These are phyloP conservation scores for Subacronicta megacephala DNA, from an alignment of 2,888 invertebrate genomes.

Conservation along the genomic window DNA sequence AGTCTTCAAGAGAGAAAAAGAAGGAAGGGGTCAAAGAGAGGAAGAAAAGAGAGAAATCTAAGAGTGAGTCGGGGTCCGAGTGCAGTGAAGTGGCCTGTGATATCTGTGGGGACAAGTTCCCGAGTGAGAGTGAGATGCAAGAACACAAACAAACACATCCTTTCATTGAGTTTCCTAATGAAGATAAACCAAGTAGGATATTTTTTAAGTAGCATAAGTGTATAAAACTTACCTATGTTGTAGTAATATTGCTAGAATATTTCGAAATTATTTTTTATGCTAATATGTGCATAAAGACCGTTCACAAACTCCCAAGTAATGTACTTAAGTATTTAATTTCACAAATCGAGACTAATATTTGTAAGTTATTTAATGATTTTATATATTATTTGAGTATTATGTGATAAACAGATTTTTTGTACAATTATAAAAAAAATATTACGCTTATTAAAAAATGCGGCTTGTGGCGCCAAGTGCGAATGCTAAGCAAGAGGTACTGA, in stretches of 20 bases:
- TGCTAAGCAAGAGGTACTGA: too few species aligned
- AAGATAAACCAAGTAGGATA: slow-evolving; percentile 85
- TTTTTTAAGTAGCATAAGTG: slow-evolving; percentile 77
- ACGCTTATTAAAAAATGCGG: too few species aligned
- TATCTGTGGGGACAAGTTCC: slow-evolving; percentile 82
- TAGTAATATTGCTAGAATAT: slow-evolving; percentile 23
- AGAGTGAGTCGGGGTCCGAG: slow-evolving; percentile 35
- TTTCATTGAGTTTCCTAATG: slow-evolving; percentile 85
- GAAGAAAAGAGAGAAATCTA: slow-evolving; percentile 61
- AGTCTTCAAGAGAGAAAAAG: slow-evolving; percentile 65
- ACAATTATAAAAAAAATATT: too few species aligned
- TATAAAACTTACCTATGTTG: slow-evolving; percentile 60
- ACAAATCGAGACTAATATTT: too few species aligned
- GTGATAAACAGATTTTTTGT: too few species aligned
- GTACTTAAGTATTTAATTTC: too few species aligned
- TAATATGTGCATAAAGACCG: too few species aligned
- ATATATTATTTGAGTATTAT: too few species aligned
- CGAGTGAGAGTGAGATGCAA: slow-evolving; percentile 74
- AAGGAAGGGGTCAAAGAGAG: slow-evolving; percentile 71
- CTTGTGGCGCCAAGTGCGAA: too few species aligned
- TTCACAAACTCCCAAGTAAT: too few species aligned
- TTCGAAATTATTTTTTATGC: too few species aligned
- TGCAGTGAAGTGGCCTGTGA: slow-evolving; percentile 72
- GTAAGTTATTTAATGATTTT: too few species aligned
- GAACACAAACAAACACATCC: slow-evolving; percentile 85